A percentile compares a stretch with the other conserved stretches of the same genome.
phyloP scores from a whole-genome alignment of 2,888 invertebrate species.

The Escarpia spicata region DNA sequence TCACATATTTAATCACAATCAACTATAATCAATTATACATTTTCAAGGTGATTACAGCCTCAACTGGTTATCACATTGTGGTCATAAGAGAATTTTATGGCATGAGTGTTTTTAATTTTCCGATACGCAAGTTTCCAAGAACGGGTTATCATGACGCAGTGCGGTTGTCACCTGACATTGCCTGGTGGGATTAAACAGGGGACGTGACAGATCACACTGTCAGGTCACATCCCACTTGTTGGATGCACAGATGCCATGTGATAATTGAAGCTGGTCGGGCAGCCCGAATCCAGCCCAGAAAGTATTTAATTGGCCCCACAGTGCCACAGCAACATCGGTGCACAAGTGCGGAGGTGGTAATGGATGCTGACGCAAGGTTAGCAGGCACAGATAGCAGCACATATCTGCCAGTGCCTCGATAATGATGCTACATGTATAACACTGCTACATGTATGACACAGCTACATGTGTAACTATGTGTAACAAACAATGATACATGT shows the following conservation, averaged over 20 bases:
- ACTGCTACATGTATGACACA: too few species aligned
- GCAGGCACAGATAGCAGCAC: background rate
- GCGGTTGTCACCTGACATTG: background rate
- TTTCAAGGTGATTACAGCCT: background rate
- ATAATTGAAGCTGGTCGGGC: background rate
- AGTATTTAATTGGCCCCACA: background rate
- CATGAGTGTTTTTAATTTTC: background rate
- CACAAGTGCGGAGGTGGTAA: background rate
- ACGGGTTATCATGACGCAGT: background rate
- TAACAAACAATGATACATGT: too few species aligned
- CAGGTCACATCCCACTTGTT: background rate
- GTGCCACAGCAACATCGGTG: background rate
- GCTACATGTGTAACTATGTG: too few species aligned
- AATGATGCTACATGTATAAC: background rate
- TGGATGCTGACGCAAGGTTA: background rate
- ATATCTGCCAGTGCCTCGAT: background rate
- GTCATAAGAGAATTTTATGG: background rate
- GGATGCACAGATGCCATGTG: background rate
- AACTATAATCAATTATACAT: too few species aligned
- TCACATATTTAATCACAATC: background rate
- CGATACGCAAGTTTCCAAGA: background rate
- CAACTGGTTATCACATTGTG: background rate
- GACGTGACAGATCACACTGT: background rate
- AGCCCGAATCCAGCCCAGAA: background rate
- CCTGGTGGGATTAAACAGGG: slow-evolving; percentile 16